Base-by-base conservation (phyloP, 1,140 invertebrate species). In the Zaprionus tsacasi region DNA sequence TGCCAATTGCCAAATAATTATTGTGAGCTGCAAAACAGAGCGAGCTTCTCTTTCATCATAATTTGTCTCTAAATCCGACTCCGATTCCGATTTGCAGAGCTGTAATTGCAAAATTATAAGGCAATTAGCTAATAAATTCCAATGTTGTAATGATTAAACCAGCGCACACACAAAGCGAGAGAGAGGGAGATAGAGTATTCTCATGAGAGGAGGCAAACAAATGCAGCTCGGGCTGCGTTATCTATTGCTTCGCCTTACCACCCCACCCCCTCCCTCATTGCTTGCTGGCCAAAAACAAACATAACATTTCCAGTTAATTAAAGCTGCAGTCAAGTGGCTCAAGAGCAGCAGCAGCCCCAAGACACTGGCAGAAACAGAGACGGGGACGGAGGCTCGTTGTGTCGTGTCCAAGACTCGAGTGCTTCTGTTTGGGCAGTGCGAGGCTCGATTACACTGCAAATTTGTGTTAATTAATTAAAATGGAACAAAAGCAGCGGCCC, bases 281-380 rank as follows among this genome's bases (percentile, higher is more conserved):
- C 59, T 50, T 52, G 59, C 43, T 73, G 40, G 45, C 58, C 80
- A 64, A 82, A 82, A 87, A 69, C 83, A 87, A 88, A 87, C 80
- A 87, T 87, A 80, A 83, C 83, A 67, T 88, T 87, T 87, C 81
- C 83, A 87, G 83, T 88, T 87, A 88, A 88, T 88, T 88, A 87
- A 88, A 82, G 83, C 82, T 87, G 83, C 83, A 87, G 80, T 87
- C 83, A 87, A 87, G 83, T 87, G 83, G 80, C 70, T 73, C 64
- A 77, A 58, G 21, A 58, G n/a, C 21, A 52, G 65, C 15, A 58
- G 21, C 21, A 52, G 65, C 15, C 35, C 35, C 52, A 63, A 66
- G 36, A 63, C n/a, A 1, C 2, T 3, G 27, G 12, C 33, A 35
- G 38, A 38, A 1, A 64, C 25, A 70, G 38, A 12, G 11, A 12